Conservation (phyloP, 2,888 invertebrate genomes). For the Acleris holmiana region DNA sequence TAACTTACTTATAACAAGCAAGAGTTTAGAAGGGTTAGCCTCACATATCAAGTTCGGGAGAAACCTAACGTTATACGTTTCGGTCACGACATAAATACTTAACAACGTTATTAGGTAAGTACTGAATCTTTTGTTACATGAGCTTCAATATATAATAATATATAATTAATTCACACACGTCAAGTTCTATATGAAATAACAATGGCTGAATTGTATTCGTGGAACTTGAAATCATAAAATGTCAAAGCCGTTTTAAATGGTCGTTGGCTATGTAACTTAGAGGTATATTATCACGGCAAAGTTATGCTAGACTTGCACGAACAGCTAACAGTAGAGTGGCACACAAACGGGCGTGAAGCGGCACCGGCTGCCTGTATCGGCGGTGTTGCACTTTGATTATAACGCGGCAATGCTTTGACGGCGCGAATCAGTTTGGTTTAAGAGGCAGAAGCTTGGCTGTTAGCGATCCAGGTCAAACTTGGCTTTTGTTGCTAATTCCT, state of each 20-base stretch:
- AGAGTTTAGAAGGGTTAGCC: no score
- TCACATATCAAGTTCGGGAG: neutral
- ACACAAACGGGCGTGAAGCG: conserved; percentile 13
- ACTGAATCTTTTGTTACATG: no score
- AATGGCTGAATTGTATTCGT: neutral
- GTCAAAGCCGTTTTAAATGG: conserved; percentile 1
- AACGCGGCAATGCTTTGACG: conserved; percentile 24
- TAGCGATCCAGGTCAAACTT: neutral
- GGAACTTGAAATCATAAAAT: neutral
- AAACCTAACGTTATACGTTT: conserved; percentile 4
- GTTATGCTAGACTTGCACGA: conserved; percentile 17
- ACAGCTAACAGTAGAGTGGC: conserved; percentile 1
- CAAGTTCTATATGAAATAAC: neutral
- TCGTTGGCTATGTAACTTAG: neutral
- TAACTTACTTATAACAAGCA: no score
- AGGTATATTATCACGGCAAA: conserved; percentile 6
- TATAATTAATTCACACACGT: no score
- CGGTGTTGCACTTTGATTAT: conserved; percentile 43
- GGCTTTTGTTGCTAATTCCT: no score
- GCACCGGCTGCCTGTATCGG: conserved; percentile 23
- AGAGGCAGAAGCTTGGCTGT: neutral
- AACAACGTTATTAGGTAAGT: no score
- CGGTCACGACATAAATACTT: conserved; percentile 3
- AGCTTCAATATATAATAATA: no score
- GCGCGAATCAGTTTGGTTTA: neutral